Conservation (phyloP, 2,888 invertebrate species). For the Nephrotoma guestfalica region DNA sequence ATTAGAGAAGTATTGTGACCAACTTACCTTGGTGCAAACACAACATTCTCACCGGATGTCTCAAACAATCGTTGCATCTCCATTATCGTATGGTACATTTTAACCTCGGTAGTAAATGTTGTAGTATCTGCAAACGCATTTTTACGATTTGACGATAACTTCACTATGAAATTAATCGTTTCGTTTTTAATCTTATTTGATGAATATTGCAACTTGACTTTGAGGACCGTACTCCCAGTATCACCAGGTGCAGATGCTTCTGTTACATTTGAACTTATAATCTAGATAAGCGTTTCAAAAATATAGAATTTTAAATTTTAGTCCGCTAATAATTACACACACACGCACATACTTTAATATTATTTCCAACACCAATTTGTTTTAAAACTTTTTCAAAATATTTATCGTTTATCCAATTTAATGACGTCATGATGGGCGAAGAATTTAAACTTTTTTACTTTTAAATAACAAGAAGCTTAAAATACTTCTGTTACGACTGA, state of each 20-base stretch:
- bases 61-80: neutral
- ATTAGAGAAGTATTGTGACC: neutral
- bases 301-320: neutral
- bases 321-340: neutral
- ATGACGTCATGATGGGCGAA: neutral
- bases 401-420: neutral
- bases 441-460: neutral
- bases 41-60: neutral
- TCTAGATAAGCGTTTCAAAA: neutral
- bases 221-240: neutral
- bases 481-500: neutral
- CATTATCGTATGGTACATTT: neutral
- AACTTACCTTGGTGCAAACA: slow-evolving; percentile 2
- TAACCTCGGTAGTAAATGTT: neutral
- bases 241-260: neutral
- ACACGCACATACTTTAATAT: neutral
- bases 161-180: neutral
- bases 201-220: neutral
- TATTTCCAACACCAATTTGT: neutral
- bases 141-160: neutral
- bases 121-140: neutral
- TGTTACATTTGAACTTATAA: neutral
- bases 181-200: neutral
- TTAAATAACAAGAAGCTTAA: neutral
- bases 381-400: neutral